Base-by-base conservation (phyloP, 2,888 invertebrate genomes). In the Charanyca ferruginea region DNA sequence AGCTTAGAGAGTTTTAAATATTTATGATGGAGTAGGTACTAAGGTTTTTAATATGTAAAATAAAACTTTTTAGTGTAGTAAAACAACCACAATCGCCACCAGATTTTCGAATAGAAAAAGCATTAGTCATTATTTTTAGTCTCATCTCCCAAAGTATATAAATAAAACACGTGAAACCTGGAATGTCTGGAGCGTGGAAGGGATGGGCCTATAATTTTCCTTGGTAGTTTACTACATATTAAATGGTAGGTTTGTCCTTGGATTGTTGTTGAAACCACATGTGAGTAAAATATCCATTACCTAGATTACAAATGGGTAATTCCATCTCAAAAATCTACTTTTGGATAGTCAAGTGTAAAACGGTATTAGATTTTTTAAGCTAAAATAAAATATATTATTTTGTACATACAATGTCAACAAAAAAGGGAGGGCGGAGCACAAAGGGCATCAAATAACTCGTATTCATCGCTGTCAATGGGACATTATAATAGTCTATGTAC, bases 211-310 rank as follows among this genome's bases (percentile, higher is more conserved):
- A 1, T 38, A 38, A 38, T 38, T 38, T 38, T 16, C 38, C 16
- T 3, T 4, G 3, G 38, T 16, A 16, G 16, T 16, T 16, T 16
- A 16, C 38, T 38, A 38, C 9, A 32, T 38, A 38, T 5, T 3
- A 38, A 38, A 16, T 38, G 13, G 38, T 38, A 38, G 38, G 9
- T 16, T 38, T 38, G 38, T 38, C n/a, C 13, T 25, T 45, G 8
- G 8, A 28, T 20, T 28, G 44, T 55, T 8, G 13, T 22, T 23
- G 7, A 4, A 47, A 35, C 22, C 23, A 57, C 47, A 47, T 22
- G 57, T 47, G 32, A 32, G 11, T 47, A 35, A 57, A 45, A 57
- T 45, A 13, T 20, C 16, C 32, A 57, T 6, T 45, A n/a, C n/a
- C n/a, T n/a, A 7, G 18, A 54, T 41, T 32, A 18, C 18, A 49